Evolutionary conservation across 2,888 invertebrate genomes (phyloP).

Genomic region (Cloeon dipterum): DNA sequence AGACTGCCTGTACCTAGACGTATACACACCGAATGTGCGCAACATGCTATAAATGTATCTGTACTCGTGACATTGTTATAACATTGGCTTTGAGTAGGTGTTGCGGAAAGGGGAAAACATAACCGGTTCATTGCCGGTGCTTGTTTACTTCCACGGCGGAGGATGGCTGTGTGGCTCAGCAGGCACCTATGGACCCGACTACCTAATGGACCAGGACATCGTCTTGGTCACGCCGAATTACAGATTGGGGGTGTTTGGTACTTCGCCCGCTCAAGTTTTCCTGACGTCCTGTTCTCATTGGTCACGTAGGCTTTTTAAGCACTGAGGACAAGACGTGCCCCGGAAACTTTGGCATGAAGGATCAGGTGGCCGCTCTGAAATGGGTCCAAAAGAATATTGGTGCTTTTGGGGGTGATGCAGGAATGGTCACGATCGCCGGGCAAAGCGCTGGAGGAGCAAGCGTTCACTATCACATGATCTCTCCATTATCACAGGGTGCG

Average conservation of each 20-base stretch:
- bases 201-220: conserved; percentile 41
- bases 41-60: conserved; percentile 17
- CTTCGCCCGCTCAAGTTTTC: no score
- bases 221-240: conserved; percentile 45
- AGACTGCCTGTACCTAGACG: conserved; percentile 65
- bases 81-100: no score
- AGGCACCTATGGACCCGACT: conserved; percentile 30
- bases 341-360: conserved; percentile 43
- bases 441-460: conserved; percentile 47
- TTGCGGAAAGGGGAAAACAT: neutral
- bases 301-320: conserved; percentile 40
- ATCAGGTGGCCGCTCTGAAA: conserved; percentile 33
- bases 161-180: conserved; percentile 53
- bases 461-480: conserved; percentile 43
- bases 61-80: no score
- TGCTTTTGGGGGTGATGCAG: conserved; percentile 35
- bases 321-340: conserved; percentile 37
- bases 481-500: conserved; percentile 29
- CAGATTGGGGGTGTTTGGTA: conserved; percentile 24
- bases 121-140: conserved; percentile 29
- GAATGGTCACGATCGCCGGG: conserved; percentile 40
- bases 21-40: conserved; percentile 35
- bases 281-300: no score
- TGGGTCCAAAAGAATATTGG: conserved; percentile 36
- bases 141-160: conserved; percentile 52